These are phyloP conservation scores for Trogon surrucura DNA, from an alignment of 2,113 vertebrate genomes.

Conservation along the genomic window DNA sequence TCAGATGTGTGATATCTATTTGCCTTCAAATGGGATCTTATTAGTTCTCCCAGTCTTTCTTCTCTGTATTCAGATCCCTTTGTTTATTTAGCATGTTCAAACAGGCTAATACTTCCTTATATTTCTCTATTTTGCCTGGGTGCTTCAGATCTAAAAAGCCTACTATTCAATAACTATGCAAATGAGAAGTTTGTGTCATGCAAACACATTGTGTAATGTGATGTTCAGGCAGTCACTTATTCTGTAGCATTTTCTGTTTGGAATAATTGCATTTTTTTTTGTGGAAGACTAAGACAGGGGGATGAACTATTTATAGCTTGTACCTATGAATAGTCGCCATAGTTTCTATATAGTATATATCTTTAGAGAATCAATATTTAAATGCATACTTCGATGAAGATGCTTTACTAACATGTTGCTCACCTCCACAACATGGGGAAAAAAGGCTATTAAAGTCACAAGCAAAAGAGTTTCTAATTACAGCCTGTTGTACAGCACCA, in stretches of 20 bases:
- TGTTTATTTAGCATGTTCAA: neutral
- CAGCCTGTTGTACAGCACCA: neutral
- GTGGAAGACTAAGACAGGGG: neutral
- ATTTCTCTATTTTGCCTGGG: neutral
- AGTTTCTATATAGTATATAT: neutral
- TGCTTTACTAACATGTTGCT: neutral
- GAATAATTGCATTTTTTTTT: neutral
- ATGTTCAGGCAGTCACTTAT: neutral
- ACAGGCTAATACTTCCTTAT: neutral
- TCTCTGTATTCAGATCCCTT: neutral
- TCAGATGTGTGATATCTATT: neutral
- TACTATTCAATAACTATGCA: constrained; percentile 7
- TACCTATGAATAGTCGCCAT: neutral
- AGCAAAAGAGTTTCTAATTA: neutral
- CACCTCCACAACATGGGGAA: neutral
- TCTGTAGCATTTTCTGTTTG: neutral
- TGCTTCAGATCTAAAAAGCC: neutral
- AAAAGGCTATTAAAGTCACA: neutral
- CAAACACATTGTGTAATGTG: neutral
- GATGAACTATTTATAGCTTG: neutral
- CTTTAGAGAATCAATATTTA: neutral
- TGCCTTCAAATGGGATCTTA: neutral
- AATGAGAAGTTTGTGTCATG: neutral
- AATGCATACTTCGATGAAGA: neutral
- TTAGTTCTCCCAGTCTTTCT: neutral